Conservation (phyloP, 2,113 vertebrate species). For the Mesoclemmys tuberculata region DNA sequence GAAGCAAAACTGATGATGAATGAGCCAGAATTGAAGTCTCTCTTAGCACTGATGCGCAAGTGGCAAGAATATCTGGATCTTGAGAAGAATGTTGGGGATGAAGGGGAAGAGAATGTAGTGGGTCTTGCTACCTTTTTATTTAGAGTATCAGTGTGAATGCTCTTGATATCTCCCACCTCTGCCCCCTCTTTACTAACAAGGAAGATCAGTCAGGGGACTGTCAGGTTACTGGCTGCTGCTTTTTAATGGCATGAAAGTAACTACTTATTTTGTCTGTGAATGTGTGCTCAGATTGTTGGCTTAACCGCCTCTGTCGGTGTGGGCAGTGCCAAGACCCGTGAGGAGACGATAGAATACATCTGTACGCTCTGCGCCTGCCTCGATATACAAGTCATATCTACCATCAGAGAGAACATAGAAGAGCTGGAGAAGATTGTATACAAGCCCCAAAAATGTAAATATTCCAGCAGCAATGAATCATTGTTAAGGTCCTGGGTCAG, state of each 20-base stretch:
- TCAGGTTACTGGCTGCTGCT: not conserved
- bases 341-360: slow-evolving; percentile 73
- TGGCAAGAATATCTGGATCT: not conserved
- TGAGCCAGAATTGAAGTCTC: not conserved
- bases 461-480: rapidly evolving
- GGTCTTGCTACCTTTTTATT: not conserved
- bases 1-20: not conserved
- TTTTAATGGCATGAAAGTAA: not conserved
- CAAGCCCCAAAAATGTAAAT: slow-evolving; percentile 80
- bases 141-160: not conserved
- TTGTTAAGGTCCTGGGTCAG: not conserved
- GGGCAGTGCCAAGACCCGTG: slow-evolving; percentile 69
- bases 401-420: slow-evolving; percentile 75
- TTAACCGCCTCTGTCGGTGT: slow-evolving; percentile 85
- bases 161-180: no score
- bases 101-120: not conserved
- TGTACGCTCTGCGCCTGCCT: slow-evolving; percentile 81
- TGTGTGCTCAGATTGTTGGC: slow-evolving; percentile 79
- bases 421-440: slow-evolving; percentile 75
- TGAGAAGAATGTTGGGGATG: not conserved
- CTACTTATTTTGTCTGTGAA: not conserved
- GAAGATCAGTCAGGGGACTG: not conserved
- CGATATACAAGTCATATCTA: slow-evolving; percentile 79
- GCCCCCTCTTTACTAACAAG: not conserved
- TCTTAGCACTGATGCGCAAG: not conserved